These are phyloP conservation scores for Drosophila suzukii DNA, from an alignment of 1,140 invertebrate genomes.

Conservation along the genomic window DNA sequence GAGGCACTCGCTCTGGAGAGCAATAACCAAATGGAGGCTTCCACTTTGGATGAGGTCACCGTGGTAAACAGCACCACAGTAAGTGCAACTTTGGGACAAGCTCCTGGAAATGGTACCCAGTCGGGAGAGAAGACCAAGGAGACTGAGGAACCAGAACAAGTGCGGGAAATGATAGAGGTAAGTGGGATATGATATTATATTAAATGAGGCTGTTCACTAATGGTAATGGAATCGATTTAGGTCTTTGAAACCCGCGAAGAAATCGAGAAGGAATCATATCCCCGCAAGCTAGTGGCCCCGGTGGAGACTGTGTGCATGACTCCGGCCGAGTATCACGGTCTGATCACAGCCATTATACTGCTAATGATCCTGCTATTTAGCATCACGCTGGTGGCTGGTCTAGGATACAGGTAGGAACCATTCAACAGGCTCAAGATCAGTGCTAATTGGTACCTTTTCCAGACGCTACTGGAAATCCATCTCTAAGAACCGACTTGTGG, in stretches of 20 bases:
- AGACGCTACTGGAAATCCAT: constrained; percentile 89
- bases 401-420: constrained; percentile 87
- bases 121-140: constrained; percentile 61
- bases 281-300: constrained; percentile 86
- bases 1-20: constrained; percentile 55
- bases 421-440: background rate
- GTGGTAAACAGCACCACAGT: constrained; percentile 76
- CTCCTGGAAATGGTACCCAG: constrained; percentile 58
- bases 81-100: constrained; percentile 64
- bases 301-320: constrained; percentile 90
- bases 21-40: constrained; percentile 35
- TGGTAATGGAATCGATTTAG: constrained; percentile 58
- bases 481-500: constrained; percentile 88
- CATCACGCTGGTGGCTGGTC: constrained; percentile 87
- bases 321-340: constrained; percentile 90
- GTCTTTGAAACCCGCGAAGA: constrained; percentile 90
- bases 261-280: constrained; percentile 87
- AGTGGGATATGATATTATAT: too few species aligned
- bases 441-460: background rate
- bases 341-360: constrained; percentile 89
- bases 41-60: constrained; percentile 50
- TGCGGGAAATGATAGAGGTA: constrained; percentile 94
- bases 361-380: constrained; percentile 89
- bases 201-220: background rate
- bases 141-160: constrained; percentile 88